These are phyloP conservation scores for Boulengeromyrus knoepffleri DNA, from an alignment of 2,113 vertebrate genomes.

Conservation along the genomic window DNA sequence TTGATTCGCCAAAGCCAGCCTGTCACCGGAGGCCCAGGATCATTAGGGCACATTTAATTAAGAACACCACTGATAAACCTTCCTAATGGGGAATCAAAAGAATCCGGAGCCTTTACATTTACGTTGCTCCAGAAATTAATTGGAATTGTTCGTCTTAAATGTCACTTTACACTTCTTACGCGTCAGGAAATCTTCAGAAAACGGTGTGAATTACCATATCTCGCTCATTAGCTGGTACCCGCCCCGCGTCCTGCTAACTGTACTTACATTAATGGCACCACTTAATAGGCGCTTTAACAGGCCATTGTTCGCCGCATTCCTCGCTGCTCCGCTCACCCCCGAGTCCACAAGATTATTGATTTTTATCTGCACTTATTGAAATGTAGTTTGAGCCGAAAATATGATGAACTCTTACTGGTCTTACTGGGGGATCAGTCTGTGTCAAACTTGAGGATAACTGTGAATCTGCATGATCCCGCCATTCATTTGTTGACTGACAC, in stretches of 20 bases:
- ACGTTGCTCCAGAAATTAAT: constrained; percentile 40
- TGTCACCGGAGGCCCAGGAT: constrained; percentile 8
- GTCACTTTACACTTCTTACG: constrained; percentile 32
- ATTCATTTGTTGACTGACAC: not conserved
- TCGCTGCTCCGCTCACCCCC: not conserved
- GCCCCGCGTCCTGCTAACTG: not conserved
- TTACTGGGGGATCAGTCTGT: not conserved
- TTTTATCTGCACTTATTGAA: constrained; percentile 2
- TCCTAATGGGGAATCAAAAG: constrained; percentile 37
- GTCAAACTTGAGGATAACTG: not conserved
- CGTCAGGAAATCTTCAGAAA: constrained; percentile 31
- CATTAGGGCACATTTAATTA: constrained; percentile 42
- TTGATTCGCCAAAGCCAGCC: not conserved
- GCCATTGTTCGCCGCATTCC: not conserved
- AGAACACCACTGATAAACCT: constrained; percentile 33
- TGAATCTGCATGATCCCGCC: not conserved
- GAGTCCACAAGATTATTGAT: not conserved
- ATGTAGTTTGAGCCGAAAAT: not conserved
- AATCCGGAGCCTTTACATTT: constrained; percentile 22
- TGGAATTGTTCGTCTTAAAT: constrained; percentile 30
- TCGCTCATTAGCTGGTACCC: constrained; percentile 15
- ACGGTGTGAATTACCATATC: constrained; percentile 33
- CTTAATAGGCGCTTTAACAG: constrained; percentile 11
- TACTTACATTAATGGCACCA: not conserved
- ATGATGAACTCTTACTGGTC: not conserved